Evolutionary conservation across 2,113 vertebrate genomes (phyloP), one percentile per base, ranked within the genome.

Genomic region (Nannospalax galili): DNA sequence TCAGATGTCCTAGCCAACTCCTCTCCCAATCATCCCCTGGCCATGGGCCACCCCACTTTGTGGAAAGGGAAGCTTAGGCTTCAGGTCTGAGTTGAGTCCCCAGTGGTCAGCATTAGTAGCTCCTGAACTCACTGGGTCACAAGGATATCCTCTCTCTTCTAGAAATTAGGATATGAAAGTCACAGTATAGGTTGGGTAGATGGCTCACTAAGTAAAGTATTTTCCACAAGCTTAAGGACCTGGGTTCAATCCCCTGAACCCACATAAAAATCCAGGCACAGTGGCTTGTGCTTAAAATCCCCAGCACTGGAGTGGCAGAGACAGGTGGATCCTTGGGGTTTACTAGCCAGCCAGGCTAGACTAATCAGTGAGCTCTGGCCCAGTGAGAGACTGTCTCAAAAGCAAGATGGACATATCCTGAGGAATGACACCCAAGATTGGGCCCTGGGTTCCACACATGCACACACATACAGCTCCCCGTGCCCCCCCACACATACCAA

Each of bases 111-210:
- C 1, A 24, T 28, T 16, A 28, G n/a, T 40, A 45, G 12, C 32
- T 72, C 45, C 45, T 14, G 3, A 35, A 0, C 73, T 70, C 58
- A 48, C 35, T 52, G 37, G 75, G 42, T 58, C 42, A 73, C 4
- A 1, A 19, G 24, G 11, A 52, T 85, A 48, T 64, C 26, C 32
- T 87, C 69, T 69, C 30, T 85, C 78, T 79, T 40, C 8, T 19
- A 81, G 69, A 73, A 93, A 85, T 0, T 42, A 80, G 77, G 40
- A 89, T 84, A 42, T 94, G 91, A 85, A 95, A 85, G 73, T 67
- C 28, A 20, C 58, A 6, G 5, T 11, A 52, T 8, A 69, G 64
- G 64, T 30, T 48, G 64, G 64, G 42, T 30, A 84, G 42, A 35
- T 67, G 62, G 62, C 45, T 84, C 42, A 84, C 30, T 48, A 67